These are phyloP conservation scores for Timema cristinae DNA, from an alignment of 2,888 invertebrate genomes.

Conservation along the genomic window DNA sequence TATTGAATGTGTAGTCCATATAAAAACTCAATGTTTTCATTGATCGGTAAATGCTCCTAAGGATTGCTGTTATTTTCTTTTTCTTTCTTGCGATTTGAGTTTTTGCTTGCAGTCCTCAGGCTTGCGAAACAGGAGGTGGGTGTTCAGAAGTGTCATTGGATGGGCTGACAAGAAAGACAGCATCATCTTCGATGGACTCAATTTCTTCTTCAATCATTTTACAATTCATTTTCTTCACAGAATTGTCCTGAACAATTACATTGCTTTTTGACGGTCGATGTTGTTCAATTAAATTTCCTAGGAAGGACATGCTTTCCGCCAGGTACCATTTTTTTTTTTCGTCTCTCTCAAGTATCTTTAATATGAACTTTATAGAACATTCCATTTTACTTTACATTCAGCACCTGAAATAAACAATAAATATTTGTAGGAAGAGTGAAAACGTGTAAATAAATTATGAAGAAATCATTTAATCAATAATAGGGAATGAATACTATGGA, in stretches of 20 bases:
- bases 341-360: too few species aligned
- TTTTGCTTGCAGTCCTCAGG: neutral
- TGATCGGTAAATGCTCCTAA: too few species aligned
- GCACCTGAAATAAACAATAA: too few species aligned
- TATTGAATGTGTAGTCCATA: too few species aligned
- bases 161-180: neutral
- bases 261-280: neutral
- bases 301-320: neutral
- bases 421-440: too few species aligned
- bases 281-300: neutral
- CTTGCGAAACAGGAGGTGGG: neutral
- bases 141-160: constrained; percentile 3
- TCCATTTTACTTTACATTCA: too few species aligned
- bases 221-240: neutral
- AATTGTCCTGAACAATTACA: neutral
- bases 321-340: too few species aligned
- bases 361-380: too few species aligned
- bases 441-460: too few species aligned
- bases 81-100: neutral
- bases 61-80: neutral
- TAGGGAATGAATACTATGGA: too few species aligned
- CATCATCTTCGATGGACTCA: neutral
- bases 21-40: too few species aligned
- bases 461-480: too few species aligned
- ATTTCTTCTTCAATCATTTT: neutral